Conservation (phyloP, 2,888 invertebrate genomes). For the Metellina segmentata region DNA sequence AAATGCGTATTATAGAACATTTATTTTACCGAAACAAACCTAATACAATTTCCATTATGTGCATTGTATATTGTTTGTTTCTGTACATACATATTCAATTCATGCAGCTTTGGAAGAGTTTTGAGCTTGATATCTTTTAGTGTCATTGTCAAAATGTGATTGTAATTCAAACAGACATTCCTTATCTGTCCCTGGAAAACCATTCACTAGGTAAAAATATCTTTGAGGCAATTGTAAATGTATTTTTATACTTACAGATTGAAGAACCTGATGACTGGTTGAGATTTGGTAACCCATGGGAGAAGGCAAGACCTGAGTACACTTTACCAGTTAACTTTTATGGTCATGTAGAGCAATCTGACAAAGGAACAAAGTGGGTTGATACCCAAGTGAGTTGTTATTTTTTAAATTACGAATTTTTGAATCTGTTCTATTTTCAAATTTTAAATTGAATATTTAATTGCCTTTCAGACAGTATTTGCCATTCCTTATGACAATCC, state of each 20-base stretch:
- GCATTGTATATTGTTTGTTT: too few species aligned
- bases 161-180: too few species aligned
- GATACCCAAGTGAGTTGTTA: constrained; percentile 88
- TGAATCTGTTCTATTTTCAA: not conserved
- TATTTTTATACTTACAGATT: constrained; percentile 81
- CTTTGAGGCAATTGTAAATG: not conserved
- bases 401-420: constrained; percentile 30
- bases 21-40: too few species aligned
- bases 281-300: constrained; percentile 99
- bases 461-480: constrained; percentile 87
- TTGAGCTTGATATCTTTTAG: too few species aligned
- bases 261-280: constrained; percentile 99
- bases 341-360: constrained; percentile 92
- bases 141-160: too few species aligned
- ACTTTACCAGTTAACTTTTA: constrained; percentile 98
- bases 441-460: not conserved
- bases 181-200: too few species aligned
- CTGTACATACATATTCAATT: too few species aligned
- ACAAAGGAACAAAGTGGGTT: constrained; percentile 94
- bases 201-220: too few species aligned
- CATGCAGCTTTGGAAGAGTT: too few species aligned
- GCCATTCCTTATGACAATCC: constrained; percentile 99
- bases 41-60: too few species aligned
- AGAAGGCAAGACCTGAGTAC: constrained; percentile 99
- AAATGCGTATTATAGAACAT: too few species aligned